phyloP scores from a whole-genome alignment of 1,140 invertebrate genomes.

The Babylonia areolata region DNA sequence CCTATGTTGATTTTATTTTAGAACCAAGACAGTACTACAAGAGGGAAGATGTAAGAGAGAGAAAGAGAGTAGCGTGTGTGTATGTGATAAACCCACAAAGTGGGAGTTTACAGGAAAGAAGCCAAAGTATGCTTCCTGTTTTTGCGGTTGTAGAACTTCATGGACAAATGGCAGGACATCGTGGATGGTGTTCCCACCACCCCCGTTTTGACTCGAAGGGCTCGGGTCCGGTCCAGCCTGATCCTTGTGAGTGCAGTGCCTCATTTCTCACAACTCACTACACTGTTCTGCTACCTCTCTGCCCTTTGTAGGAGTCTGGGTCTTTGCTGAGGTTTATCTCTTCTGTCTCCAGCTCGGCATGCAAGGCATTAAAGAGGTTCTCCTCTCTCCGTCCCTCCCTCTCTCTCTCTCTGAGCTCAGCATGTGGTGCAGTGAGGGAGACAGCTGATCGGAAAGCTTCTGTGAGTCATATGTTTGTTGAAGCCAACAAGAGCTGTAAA shows the following conservation, averaged over 20 bases:
- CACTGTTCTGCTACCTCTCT: neutral
- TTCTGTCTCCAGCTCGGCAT: slow-evolving; percentile 21
- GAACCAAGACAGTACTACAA: too few species aligned
- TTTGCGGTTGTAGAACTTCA: slow-evolving; percentile 66
- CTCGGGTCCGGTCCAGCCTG: slow-evolving; percentile 65
- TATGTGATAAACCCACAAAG: neutral
- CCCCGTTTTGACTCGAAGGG: slow-evolving; percentile 66
- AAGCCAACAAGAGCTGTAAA: too few species aligned
- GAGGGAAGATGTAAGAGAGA: neutral
- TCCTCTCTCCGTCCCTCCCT: too few species aligned
- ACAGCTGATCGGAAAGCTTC: too few species aligned
- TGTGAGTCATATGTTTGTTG: too few species aligned
- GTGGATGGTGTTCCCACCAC: slow-evolving; percentile 68
- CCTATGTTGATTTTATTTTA: too few species aligned
- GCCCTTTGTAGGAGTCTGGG: neutral
- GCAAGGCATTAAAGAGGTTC: too few species aligned
- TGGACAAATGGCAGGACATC: slow-evolving; percentile 68
- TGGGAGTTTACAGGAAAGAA: neutral
- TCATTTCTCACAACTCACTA: neutral
- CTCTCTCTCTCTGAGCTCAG: too few species aligned
- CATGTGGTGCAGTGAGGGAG: too few species aligned
- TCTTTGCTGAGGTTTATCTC: slow-evolving; percentile 2
- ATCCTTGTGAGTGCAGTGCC: slow-evolving; percentile 62
- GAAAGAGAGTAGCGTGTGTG: neutral
- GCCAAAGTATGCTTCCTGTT: neutral